Evolutionary conservation across 2,797 vertebrate genomes (phyloP), one percentile per base, ranked within the genome.

Genomic region (Chelmon rostratus): DNA sequence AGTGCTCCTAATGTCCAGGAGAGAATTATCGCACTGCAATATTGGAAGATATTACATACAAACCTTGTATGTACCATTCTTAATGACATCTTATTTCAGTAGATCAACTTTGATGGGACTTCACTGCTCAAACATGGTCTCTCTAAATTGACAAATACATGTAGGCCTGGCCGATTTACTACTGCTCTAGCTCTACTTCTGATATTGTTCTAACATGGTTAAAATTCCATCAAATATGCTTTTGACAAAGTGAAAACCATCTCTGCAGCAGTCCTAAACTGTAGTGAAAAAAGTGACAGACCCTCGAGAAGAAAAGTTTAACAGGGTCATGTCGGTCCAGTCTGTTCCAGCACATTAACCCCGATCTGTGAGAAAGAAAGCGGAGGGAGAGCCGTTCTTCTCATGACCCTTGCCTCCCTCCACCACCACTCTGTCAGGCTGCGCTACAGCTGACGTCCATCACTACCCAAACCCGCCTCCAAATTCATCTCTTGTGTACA

Each of bases 381-480:
- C 81, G 58, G 69, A 78, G 68, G 23, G 58, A 71, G 72, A 69
- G 56, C 28, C 72, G 82, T 77, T 90, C 89, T 93, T 92, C 93
- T 93, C 92, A 93, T 84, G 90, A 91, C 88, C 91, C 73, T 69
- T 59, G 63, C 77, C 40, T 68, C 77, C 63, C 67, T 81, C 59
- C 1, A 73, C 79, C 88, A 85, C 37, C 69, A 16, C 69, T 44
- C 44, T 12, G 76, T 79, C 76, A 65, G 73, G 37, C 79, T 58
- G 57, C 72, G 2, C 79, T 73, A 84, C 87, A 92, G 93, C 90
- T 82, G 89, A 90, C 62, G 65, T 75, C 88, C 79, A 90, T 91
- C 92, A 89, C 46, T 18, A 37, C 69, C 54, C 23, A 47, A n/a
- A 42, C 42, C 31, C 28, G 11, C 56, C 79, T 46, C 33, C 68